These are phyloP conservation scores for Drosophila kanekoi DNA, from an alignment of 2,888 invertebrate species.

Conservation along the genomic window DNA sequence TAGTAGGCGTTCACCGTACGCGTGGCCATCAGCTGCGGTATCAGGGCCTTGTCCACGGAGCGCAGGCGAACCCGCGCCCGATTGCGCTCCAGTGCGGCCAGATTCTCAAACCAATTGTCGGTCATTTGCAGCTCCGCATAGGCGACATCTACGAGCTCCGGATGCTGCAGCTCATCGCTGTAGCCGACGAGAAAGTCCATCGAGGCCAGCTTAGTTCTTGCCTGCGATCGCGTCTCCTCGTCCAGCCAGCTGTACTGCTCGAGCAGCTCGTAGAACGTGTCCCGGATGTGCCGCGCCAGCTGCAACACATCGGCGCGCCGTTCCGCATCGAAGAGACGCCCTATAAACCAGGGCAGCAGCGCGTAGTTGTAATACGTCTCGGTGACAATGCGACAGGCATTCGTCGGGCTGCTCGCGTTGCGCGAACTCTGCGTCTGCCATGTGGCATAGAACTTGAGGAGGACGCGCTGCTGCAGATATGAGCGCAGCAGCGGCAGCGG, in stretches of 20 bases:
- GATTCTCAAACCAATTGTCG: conserved; percentile 69
- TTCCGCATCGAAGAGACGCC: conserved; percentile 71
- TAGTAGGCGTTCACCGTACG: conserved; percentile 82
- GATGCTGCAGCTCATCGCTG: conserved; percentile 76
- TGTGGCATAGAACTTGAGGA: conserved; percentile 74
- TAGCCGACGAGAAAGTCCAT: conserved; percentile 82
- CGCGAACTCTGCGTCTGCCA: conserved; percentile 64
- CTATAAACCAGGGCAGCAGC: conserved; percentile 82
- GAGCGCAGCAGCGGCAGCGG: conserved; percentile 39
- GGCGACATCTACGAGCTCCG: conserved; percentile 61
- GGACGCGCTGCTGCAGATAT: conserved; percentile 73
- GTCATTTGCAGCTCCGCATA: conserved; percentile 69
- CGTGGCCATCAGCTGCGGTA: conserved; percentile 78
- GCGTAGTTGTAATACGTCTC: conserved; percentile 78
- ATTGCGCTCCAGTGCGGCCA: conserved; percentile 68
- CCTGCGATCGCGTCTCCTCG: conserved; percentile 78
- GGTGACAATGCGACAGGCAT: conserved; percentile 72
- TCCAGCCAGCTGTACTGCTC: conserved; percentile 80
- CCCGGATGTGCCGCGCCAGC: conserved; percentile 70
- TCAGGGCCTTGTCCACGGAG: conserved; percentile 75
- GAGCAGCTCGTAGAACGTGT: conserved; percentile 77
- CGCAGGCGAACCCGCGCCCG: conserved; percentile 63
- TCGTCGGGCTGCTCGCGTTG: conserved; percentile 40
- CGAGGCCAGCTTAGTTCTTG: conserved; percentile 76
- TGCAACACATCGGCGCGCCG: conserved; percentile 74